Evolutionary conservation across 2,888 invertebrate genomes (phyloP), one percentile per base, ranked within the genome.

Genomic region (Sarcophaga variegata): DNA sequence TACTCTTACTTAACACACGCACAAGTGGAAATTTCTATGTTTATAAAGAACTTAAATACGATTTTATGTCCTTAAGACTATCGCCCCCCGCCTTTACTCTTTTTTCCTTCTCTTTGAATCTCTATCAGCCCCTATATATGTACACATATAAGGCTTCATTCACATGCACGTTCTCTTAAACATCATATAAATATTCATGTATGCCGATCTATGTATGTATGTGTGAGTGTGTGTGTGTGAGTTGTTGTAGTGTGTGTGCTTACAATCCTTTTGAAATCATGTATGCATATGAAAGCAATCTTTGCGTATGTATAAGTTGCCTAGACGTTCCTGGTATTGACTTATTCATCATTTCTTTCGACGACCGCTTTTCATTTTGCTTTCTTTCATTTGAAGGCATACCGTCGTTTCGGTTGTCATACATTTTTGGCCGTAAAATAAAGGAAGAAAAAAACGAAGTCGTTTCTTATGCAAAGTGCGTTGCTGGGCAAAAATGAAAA

Each of bases 221-320:
- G n/a, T n/a, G n/a, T n/a, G n/a, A n/a, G n/a, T n/a, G 10, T 78
- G 45, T 60, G 17, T 22, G 25, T 22, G 11, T 70, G 22, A 25
- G n/a, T 67, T 62, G 17, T 25, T 62, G n/a, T 64, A 37, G 72
- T 69, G 49, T 59, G n/a, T 49, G 25, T 49, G 66, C 74, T 17
- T 62, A 54, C 60, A 83, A 67, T 62, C 62, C 67, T 72, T 83
- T 69, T 69, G 49, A 62, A 81, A 75, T 81, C 81, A 74, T 22
- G 10, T 54, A 70, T 49, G 22, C n/a, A 63, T 37, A 54, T 81
- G 63, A 62, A 69, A 37, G 8, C 37, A 37, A 37, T 37, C 37
- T 37, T 37, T 25, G 37, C 49, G 71, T 67, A 54, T 54, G 12
- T 54, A 54, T 17, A 54, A 3, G 54, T 5, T 17, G 12, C 2